These are phyloP conservation scores for Ceratitis capitata DNA, from an alignment of 1,140 invertebrate genomes.

Conservation along the genomic window DNA sequence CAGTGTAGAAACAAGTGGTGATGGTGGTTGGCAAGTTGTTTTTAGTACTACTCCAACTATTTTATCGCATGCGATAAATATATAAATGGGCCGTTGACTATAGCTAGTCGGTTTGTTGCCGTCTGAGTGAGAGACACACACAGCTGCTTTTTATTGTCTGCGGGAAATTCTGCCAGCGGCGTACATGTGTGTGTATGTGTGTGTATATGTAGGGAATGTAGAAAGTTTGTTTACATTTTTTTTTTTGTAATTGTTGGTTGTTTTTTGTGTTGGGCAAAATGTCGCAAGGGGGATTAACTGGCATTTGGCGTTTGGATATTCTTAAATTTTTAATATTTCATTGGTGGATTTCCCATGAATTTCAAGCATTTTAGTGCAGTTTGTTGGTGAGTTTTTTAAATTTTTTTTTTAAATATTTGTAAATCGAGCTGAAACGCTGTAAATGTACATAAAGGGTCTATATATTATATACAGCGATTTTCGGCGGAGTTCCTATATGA, in stretches of 20 bases:
- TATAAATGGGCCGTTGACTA: neutral
- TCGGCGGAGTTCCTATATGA: too few relatives aligned
- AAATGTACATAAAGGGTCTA: too few relatives aligned
- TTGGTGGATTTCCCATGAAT: neutral
- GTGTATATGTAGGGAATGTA: too few relatives aligned
- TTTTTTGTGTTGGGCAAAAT: too few relatives aligned
- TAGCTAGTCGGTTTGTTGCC: too few relatives aligned
- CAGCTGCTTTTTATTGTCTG: neutral
- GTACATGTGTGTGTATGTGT: neutral
- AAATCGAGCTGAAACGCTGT: too few relatives aligned
- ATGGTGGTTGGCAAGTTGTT: neutral
- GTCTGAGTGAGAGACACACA: neutral
- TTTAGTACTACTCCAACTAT: neutral
- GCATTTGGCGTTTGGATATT: neutral
- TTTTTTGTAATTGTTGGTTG: neutral
- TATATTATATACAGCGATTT: too few relatives aligned
- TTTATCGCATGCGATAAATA: constrained; percentile 22
- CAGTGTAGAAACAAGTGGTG: neutral
- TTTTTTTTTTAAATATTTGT: too few relatives aligned
- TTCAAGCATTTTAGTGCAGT: neutral
- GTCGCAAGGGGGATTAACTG: neutral
- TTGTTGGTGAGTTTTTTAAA: too few relatives aligned
- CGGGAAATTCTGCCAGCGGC: neutral
- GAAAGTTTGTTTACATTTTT: constrained; percentile 15
- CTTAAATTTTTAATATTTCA: neutral